These are phyloP conservation scores for Epirrhoe tristata DNA, from an alignment of 2,888 invertebrate genomes.

Conservation along the genomic window DNA sequence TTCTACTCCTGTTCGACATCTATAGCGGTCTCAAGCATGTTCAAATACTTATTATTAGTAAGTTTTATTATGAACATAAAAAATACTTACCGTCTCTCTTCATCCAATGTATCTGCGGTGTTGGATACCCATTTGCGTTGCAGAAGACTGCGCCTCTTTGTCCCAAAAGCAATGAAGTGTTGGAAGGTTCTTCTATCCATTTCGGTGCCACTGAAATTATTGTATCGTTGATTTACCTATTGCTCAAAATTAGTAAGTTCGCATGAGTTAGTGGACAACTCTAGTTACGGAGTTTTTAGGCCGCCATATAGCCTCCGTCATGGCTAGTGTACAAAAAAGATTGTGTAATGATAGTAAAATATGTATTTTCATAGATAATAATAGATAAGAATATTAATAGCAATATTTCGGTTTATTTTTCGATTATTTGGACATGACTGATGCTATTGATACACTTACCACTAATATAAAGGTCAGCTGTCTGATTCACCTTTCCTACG, in stretches of 20 bases:
- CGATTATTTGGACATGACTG: neutral
- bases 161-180: constrained; percentile 89
- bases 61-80: neutral
- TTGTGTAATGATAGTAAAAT: no score
- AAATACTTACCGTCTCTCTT: constrained; percentile 87
- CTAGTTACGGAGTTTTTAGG: no score
- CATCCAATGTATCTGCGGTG: constrained; percentile 91
- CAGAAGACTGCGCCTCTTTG: constrained; percentile 90
- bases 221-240: neutral
- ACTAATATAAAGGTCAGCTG: constrained; percentile 89
- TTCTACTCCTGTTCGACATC: no score
- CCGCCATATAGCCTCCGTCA: no score
- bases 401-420: no score
- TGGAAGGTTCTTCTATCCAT: constrained; percentile 90
- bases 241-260: neutral
- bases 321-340: no score
- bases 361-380: no score
- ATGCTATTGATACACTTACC: constrained; percentile 74
- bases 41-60: no score
- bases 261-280: no score
- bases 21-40: no score
- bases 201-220: constrained; percentile 89
- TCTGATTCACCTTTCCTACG: constrained; percentile 89
- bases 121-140: constrained; percentile 92
- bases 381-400: no score